Conservation (phyloP, 2,888 invertebrate species). For the Andrena hattorfiana region DNA sequence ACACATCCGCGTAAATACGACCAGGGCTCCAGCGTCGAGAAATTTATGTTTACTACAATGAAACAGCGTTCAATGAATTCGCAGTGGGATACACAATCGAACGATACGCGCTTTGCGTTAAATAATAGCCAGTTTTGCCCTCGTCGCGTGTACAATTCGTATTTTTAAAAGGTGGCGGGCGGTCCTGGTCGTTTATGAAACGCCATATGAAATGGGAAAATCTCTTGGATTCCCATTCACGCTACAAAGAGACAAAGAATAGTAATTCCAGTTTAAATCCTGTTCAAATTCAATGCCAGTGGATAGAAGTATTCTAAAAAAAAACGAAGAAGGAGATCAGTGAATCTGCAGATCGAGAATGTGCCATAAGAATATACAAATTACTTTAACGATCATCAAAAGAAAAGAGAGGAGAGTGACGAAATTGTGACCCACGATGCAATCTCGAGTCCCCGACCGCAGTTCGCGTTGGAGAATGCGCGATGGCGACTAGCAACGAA, state of each 20-base stretch:
- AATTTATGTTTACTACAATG: neutral
- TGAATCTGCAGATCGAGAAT: too few species aligned
- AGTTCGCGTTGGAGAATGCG: too few species aligned
- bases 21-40: neutral
- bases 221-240: neutral
- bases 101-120: constrained; percentile 15
- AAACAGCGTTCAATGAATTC: constrained; percentile 10
- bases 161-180: neutral
- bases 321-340: too few species aligned
- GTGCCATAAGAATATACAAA: too few species aligned
- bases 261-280: neutral
- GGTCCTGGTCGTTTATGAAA: neutral
- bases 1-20: neutral
- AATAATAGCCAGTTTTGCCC: constrained; percentile 7
- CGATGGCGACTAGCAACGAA: neutral
- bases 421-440: too few species aligned
- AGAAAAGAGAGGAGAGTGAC: neutral
- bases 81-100: neutral
- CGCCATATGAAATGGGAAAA: neutral
- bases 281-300: neutral
- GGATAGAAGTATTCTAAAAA: too few species aligned
- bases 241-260: neutral
- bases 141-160: neutral
- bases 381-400: too few species aligned
- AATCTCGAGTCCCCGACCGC: too few species aligned